Evolutionary conservation across 2,888 invertebrate species (phyloP).

Genomic region (Oeneis ivallda): DNA sequence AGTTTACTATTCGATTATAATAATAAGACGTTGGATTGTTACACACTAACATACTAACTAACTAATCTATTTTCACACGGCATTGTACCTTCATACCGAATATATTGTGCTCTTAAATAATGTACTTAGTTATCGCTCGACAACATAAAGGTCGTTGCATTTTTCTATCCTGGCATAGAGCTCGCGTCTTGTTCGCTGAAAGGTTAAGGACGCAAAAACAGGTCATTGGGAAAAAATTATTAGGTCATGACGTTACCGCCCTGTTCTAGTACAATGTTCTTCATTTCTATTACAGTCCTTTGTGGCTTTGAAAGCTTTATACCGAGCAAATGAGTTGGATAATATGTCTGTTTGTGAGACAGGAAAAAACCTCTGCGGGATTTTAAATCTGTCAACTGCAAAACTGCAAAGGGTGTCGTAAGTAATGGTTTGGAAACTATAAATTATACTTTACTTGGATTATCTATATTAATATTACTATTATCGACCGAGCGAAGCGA

Average conservation of each 20-base stretch:
- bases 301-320: background rate
- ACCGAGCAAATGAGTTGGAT: background rate
- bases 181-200: background rate
- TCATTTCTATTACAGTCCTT: background rate
- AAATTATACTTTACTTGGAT: too few species aligned
- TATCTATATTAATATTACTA: too few species aligned
- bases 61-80: background rate
- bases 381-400: slow-evolving; percentile 10
- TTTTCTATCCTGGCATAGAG: background rate
- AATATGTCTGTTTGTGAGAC: slow-evolving; percentile 2
- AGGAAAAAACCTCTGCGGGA: background rate
- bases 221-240: slow-evolving; percentile 9
- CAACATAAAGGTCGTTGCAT: background rate
- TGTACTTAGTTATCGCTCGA: background rate
- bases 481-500: too few species aligned
- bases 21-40: too few species aligned
- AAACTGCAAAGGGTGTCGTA: background rate
- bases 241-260: slow-evolving; percentile 10
- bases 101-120: background rate
- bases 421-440: too few species aligned
- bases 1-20: too few species aligned
- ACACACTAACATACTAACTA: too few species aligned
- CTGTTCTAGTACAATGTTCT: slow-evolving; percentile 6
- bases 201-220: slow-evolving; percentile 6
- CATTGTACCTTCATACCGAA: background rate